A percentile compares a stretch with the other conserved stretches of the same genome.
Evolutionary conservation across 2,113 vertebrate genomes (phyloP).

Genomic region (Clupea harengus): DNA sequence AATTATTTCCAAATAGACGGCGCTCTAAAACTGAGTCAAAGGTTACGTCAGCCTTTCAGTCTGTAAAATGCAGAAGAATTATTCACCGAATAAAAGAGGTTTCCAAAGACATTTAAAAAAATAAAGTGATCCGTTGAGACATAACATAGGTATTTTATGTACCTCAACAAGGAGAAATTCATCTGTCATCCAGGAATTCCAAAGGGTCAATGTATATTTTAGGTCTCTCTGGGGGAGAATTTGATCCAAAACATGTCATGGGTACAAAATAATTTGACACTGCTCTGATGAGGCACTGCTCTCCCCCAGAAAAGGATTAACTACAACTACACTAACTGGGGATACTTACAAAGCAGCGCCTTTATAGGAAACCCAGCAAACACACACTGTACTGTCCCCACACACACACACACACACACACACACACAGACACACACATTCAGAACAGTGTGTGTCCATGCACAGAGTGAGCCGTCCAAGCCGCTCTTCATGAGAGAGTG

Average conservation of each 20-base stretch:
- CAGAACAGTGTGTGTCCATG: not conserved
- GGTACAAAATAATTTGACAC: not conserved
- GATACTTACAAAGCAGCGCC: not conserved
- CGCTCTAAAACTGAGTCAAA: not conserved
- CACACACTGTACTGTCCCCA: not conserved
- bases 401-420: not conserved
- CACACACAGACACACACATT: not conserved
- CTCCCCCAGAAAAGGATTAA: not conserved
- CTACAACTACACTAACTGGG: not conserved
- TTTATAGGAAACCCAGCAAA: not conserved
- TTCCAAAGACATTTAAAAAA: not conserved
- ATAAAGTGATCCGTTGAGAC: not conserved
- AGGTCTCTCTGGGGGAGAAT: not conserved
- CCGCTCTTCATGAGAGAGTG: conserved; percentile 13
- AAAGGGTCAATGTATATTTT: not conserved
- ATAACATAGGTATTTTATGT: not conserved
- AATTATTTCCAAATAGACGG: conserved; percentile 1
- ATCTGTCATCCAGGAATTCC: not conserved
- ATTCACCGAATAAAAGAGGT: not conserved
- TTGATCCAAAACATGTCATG: not conserved
- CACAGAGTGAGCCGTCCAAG: not conserved
- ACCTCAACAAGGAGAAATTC: not conserved
- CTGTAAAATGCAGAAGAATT: conserved; percentile 47
- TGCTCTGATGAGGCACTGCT: not conserved
- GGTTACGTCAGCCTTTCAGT: conserved; percentile 32